Base-by-base conservation (phyloP, 2,888 invertebrate species). In the Acrobasis consociella region DNA sequence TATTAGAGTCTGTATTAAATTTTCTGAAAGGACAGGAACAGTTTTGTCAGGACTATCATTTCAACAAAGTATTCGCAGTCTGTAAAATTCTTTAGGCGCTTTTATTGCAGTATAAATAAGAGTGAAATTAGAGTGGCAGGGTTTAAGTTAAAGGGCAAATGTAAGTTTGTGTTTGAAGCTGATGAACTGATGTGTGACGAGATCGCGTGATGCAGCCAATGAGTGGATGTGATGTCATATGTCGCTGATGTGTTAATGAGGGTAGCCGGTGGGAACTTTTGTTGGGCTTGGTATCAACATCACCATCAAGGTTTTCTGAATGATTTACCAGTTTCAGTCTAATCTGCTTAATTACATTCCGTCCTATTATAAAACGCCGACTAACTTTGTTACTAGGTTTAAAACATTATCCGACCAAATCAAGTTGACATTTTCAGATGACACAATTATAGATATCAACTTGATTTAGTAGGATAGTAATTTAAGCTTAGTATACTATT, bases 181-280 rank as follows among this genome's bases (percentile, higher is more conserved):
- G 37, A 31, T 31, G 31, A 31, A 31, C 31, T 31, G 31, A 31
- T 31, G 31, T 31, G 31, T 31, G 31, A 31, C 31, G 31, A 7
- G 31, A 31, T 31, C 31, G 31, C 31, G 31, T 31, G 31, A 31
- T 31, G 31, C 31, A 31, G 68, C 76, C 82, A 86, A 85, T 85
- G 84, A 86, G 77, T 78, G 83, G 81, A 81, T 83, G 81, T 85
- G 77, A 76, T 82, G 85, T 86, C 87, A 85, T 78, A 79, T 86
- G 88, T 80, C 82, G 80, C 68, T 72, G 83, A 81, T 73, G 82
- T 79, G 77, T 71, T 72, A 71, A 72, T 64, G 74, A 74, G 80
- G 86, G 86, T 78, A 81, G 82, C 78, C 71, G 65, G 83, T 62
- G 62, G 62, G 62, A 62, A 62, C 38, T 37, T n/a, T 55, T 37